These are phyloP conservation scores for Gymnarchus niloticus DNA, from an alignment of 2,113 vertebrate species.

Conservation along the genomic window DNA sequence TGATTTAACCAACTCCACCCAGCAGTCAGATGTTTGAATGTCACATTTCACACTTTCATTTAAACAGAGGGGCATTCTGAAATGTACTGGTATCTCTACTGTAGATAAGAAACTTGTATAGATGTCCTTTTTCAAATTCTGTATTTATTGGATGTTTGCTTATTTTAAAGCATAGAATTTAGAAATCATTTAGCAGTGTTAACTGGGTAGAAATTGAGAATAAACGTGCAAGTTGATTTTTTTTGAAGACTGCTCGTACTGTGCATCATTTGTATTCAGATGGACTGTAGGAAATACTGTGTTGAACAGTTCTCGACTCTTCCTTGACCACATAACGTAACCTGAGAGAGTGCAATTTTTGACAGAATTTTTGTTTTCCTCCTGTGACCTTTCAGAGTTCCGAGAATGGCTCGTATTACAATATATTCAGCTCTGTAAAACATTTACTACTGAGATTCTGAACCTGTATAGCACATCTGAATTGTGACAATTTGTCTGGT, in stretches of 20 bases:
- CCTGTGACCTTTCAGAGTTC: too few relatives aligned
- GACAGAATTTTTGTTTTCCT: neutral
- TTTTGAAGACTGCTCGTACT: slow-evolving; percentile 52
- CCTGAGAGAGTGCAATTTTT: neutral
- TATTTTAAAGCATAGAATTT: slow-evolving; percentile 29
- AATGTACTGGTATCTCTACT: slow-evolving; percentile 42
- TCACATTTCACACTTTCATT: slow-evolving; percentile 1
- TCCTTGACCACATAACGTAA: too few relatives aligned
- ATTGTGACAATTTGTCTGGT: neutral
- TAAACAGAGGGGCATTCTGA: slow-evolving; percentile 26
- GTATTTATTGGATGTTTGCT: slow-evolving; percentile 69
- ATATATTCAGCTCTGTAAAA: too few relatives aligned
- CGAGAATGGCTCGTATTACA: too few relatives aligned
- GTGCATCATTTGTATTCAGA: slow-evolving; percentile 57
- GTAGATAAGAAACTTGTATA: slow-evolving; percentile 52
- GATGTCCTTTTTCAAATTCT: slow-evolving; percentile 37
- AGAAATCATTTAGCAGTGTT: slow-evolving; percentile 23
- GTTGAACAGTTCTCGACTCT: neutral
- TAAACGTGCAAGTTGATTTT: slow-evolving; percentile 32
- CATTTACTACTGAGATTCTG: too few relatives aligned
- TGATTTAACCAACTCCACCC: slow-evolving; percentile 20
- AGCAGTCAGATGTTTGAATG: slow-evolving; percentile 19
- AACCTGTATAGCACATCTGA: neutral
- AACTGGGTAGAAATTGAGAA: slow-evolving; percentile 24
- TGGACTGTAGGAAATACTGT: slow-evolving; percentile 47